phyloP scores from a whole-genome alignment of 2,113 vertebrate species.

The Chloebia gouldiae region DNA sequence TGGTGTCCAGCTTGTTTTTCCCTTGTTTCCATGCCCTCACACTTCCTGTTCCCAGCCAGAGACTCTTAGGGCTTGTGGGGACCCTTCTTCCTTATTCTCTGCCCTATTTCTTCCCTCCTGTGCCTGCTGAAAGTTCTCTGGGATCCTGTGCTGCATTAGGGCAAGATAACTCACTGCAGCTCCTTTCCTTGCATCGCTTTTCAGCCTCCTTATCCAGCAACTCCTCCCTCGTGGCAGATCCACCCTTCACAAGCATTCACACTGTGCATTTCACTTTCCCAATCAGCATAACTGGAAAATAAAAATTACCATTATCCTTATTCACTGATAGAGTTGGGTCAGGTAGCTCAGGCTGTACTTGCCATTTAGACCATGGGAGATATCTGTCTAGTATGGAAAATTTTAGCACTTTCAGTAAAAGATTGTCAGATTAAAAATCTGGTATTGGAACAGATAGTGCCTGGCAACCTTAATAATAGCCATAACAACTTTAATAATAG shows the following conservation, averaged over 20 bases:
- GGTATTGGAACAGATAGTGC: background rate
- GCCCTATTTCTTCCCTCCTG: background rate
- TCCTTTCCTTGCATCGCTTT: background rate
- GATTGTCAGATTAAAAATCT: background rate
- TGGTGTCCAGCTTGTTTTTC: background rate
- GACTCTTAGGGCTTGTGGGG: background rate
- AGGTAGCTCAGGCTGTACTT: background rate
- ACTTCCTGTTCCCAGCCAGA: background rate
- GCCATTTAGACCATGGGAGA: background rate
- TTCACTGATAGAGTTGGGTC: background rate
- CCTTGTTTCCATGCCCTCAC: background rate
- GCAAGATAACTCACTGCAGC: background rate
- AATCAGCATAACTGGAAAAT: background rate
- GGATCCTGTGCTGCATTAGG: background rate
- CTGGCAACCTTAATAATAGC: conserved; percentile 5
- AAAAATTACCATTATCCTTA: background rate
- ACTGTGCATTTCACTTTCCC: background rate
- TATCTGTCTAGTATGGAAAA: background rate
- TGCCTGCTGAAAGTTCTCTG: background rate
- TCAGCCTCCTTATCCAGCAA: background rate
- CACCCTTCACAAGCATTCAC: background rate
- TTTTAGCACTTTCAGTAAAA: background rate
- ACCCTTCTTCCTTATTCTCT: background rate
- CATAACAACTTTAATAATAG: background rate
- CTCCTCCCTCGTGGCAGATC: background rate